phyloP scores from a whole-genome alignment of 2,888 invertebrate species.

The Corbicula japonica region DNA sequence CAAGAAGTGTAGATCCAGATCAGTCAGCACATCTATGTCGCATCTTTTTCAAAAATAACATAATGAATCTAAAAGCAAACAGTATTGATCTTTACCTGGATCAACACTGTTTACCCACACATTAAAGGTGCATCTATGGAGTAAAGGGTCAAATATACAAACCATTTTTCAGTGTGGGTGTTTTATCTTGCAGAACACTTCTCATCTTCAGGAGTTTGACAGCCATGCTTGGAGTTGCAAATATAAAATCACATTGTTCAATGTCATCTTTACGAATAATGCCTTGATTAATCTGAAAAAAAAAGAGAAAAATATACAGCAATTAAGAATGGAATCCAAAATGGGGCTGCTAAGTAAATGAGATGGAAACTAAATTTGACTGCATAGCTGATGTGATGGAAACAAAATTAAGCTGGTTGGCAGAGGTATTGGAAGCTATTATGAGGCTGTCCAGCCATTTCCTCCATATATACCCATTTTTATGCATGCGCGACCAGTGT shows the following conservation, averaged over 20 bases:
- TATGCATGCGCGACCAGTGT: too few species aligned
- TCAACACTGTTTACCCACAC: too few species aligned
- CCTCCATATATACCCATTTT: too few species aligned
- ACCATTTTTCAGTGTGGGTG: slow-evolving; percentile 78
- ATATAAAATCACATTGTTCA: slow-evolving; percentile 51
- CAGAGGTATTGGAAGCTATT: too few species aligned
- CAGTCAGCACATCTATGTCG: too few species aligned
- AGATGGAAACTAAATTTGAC: not conserved
- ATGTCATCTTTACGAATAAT: slow-evolving; percentile 45
- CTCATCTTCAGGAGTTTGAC: slow-evolving; percentile 24
- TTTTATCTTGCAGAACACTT: slow-evolving; percentile 71
- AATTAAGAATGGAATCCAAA: not conserved
- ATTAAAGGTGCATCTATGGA: too few species aligned
- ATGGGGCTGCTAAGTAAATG: not conserved
- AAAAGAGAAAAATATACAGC: not conserved
- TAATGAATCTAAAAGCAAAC: too few species aligned
- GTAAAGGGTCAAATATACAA: too few species aligned
- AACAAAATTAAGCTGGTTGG: not conserved
- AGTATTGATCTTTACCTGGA: too few species aligned
- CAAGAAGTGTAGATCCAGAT: too few species aligned
- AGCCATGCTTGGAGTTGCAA: slow-evolving; percentile 46
- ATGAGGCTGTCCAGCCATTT: too few species aligned
- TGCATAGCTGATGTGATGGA: not conserved
- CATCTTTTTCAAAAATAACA: too few species aligned
- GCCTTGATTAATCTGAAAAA: slow-evolving; percentile 38